Conservation (phyloP, 30 jellyfish, hydroid and myxozoan genomes). For the Pelagia noctiluca region DNA sequence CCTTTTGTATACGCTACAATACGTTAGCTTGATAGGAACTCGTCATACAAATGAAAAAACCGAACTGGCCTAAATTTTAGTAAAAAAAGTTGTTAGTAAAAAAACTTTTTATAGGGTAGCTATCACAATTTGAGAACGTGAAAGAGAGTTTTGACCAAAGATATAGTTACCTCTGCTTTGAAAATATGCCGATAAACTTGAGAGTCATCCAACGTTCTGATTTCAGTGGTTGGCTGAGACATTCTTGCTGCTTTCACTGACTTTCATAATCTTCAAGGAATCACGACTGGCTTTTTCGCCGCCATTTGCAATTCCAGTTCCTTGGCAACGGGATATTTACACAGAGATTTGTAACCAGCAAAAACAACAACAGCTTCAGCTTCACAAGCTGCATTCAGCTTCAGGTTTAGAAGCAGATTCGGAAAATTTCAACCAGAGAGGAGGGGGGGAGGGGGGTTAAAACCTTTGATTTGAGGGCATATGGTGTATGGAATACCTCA, state of each 20-base stretch:
- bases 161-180: constrained; percentile 44
- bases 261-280: not conserved
- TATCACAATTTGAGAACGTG: not conserved
- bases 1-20: too few relatives aligned
- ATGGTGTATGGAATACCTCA: too few relatives aligned
- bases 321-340: not conserved
- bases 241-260: not conserved
- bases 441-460: too few relatives aligned
- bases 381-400: too few relatives aligned
- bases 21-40: too few relatives aligned
- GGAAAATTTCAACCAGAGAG: too few relatives aligned
- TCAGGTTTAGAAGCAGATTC: too few relatives aligned
- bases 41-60: too few relatives aligned
- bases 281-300: not conserved
- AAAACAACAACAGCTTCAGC: too few relatives aligned
- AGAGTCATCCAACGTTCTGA: constrained; percentile 12
- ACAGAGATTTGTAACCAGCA: not conserved
- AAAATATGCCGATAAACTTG: constrained; percentile 17
- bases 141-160: not conserved
- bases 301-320: constrained; percentile 41
- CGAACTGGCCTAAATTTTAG: not conserved
- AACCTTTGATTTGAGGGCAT: too few relatives aligned
- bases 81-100: not conserved
- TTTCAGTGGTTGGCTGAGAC: constrained; percentile 18
- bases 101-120: not conserved